phyloP scores from a whole-genome alignment of 2,797 vertebrate genomes.

The Poeciliopsis turneri region DNA sequence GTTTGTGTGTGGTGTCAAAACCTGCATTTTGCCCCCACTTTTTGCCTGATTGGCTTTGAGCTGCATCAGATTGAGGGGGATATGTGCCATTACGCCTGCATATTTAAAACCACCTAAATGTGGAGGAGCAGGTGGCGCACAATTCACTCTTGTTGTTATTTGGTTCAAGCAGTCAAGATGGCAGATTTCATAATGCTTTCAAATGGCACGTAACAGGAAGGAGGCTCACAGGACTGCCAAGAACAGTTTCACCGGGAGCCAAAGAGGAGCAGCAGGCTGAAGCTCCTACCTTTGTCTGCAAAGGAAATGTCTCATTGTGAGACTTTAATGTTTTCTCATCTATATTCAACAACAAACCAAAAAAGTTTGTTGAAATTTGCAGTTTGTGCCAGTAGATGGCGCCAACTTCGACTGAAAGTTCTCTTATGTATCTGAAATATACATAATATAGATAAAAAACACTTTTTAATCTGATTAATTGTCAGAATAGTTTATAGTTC shows the following conservation, averaged over 20 bases:
- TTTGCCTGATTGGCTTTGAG: conserved; percentile 20
- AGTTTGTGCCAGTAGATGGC: conserved; percentile 3
- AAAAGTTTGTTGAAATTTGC: not conserved
- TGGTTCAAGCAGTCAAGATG: conserved; percentile 79
- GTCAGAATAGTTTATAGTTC: not conserved
- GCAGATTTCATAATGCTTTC: conserved; percentile 83
- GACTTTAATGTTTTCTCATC: not conserved
- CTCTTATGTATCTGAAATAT: no score
- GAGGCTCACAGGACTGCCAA: conserved; percentile 77
- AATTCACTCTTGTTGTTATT: conserved; percentile 84
- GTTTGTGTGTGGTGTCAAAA: conserved; percentile 9
- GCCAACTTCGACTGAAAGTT: not conserved
- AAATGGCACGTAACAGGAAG: conserved; percentile 79
- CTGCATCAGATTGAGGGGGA: conserved; percentile 64
- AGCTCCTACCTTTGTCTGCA: conserved; percentile 64
- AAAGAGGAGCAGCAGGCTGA: conserved; percentile 74
- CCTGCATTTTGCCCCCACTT: conserved; percentile 10
- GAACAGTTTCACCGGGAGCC: conserved; percentile 71
- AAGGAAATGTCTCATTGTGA: conserved; percentile 21
- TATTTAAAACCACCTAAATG: conserved; percentile 81
- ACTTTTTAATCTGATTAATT: no score
- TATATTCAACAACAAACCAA: not conserved
- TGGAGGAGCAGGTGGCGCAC: conserved; percentile 82
- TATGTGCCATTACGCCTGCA: conserved; percentile 78
- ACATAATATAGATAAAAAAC: no score